These are phyloP conservation scores for Pseudochirops corinnae DNA, from an alignment of 2,797 vertebrate genomes.

Conservation along the genomic window DNA sequence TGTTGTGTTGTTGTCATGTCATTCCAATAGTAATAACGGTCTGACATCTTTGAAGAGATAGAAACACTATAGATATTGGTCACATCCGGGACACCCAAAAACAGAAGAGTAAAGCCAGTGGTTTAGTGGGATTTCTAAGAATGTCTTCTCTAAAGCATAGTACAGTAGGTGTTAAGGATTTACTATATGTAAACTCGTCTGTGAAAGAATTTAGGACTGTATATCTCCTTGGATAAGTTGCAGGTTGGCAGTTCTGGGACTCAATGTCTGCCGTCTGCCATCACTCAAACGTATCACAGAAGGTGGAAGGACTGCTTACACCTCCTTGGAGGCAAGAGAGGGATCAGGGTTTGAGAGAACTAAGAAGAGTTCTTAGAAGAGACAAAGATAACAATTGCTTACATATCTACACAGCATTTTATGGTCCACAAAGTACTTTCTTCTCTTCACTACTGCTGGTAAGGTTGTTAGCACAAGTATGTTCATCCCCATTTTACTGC, in stretches of 20 bases:
- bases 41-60: not conserved
- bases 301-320: not conserved
- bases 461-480: not conserved
- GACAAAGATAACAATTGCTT: not conserved
- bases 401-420: not conserved
- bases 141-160: not conserved
- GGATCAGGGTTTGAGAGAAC: not conserved
- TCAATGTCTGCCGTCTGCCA: not conserved
- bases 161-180: not conserved
- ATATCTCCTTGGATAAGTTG: not conserved
- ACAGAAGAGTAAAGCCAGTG: not conserved
- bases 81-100: not conserved
- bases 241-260: not conserved
- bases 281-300: not conserved
- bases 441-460: not conserved
- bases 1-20: not conserved
- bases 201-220: not conserved
- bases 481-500: not conserved
- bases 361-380: not conserved
- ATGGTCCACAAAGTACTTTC: not conserved
- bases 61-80: conserved; percentile 1
- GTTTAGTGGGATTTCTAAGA: conserved; percentile 2
- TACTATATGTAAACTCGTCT: not conserved
- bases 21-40: not conserved
- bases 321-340: not conserved